phyloP scores from a whole-genome alignment of 1,140 invertebrate genomes.

The Polyergus mexicanus region DNA sequence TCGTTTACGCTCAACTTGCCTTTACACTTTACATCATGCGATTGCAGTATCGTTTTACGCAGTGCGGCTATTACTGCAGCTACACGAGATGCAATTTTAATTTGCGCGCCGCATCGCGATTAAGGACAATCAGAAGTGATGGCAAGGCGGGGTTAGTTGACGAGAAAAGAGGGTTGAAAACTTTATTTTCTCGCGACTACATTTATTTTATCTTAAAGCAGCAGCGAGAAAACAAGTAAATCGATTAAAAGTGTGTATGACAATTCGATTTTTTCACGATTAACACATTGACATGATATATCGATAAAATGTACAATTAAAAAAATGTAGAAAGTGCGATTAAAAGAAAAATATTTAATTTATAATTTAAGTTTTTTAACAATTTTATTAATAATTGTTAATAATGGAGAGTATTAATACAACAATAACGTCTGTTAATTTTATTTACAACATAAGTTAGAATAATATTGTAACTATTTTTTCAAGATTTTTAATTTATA shows the following conservation, averaged over 20 bases:
- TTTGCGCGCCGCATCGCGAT: slow-evolving; percentile 30
- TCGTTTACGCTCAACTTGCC: slow-evolving; percentile 21
- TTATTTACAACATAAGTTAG: background rate
- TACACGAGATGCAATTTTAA: slow-evolving; percentile 30
- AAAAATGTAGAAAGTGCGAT: background rate
- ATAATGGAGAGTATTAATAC: background rate
- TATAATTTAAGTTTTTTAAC: background rate
- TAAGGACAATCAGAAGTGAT: slow-evolving; percentile 20
- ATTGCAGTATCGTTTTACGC: slow-evolving; percentile 67
- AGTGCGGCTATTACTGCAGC: slow-evolving; percentile 70
- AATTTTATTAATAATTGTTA: background rate
- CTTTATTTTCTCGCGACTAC: background rate
- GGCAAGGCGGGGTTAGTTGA: background rate
- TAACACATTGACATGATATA: background rate
- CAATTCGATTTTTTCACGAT: background rate
- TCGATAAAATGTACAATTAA: background rate
- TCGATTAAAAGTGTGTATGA: background rate
- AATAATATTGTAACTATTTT: background rate
- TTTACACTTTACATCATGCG: slow-evolving; percentile 60
- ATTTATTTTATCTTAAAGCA: background rate
- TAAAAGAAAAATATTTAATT: background rate
- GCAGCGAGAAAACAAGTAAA: background rate
- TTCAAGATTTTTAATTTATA: background rate
- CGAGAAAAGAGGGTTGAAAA: background rate
- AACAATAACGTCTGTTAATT: background rate